Evolutionary conservation across 2,113 vertebrate species (phyloP).

Genomic region (Seriola aureovittata): DNA sequence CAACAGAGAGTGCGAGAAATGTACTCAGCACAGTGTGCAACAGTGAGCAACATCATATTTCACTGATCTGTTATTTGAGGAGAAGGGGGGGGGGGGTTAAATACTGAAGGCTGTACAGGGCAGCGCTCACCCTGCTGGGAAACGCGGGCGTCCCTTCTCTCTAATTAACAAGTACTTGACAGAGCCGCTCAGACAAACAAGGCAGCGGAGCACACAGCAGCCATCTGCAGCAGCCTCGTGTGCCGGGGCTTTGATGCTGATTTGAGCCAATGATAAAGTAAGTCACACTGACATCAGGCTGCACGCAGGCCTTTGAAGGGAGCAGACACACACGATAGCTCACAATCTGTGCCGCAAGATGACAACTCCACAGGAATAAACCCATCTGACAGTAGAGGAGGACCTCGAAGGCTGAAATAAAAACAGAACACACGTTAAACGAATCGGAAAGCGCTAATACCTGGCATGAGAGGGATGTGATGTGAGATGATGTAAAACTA

Average conservation of each 20-base stretch:
- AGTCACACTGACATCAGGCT: conserved; percentile 65
- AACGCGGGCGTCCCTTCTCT: conserved; percentile 29
- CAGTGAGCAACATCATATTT: conserved; percentile 34
- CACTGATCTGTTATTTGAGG: conserved; percentile 40
- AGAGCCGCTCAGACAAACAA: conserved; percentile 60
- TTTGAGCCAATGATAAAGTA: conserved; percentile 74
- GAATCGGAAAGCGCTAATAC: background rate
- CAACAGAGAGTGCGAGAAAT: conserved; percentile 4
- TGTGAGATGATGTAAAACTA: background rate
- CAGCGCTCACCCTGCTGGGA: conserved; percentile 51
- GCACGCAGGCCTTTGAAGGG: conserved; percentile 51
- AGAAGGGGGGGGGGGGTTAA: conserved; percentile 39
- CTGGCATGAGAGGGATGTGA: conserved; percentile 12
- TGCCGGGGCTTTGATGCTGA: conserved; percentile 69
- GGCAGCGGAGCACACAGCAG: conserved; percentile 53
- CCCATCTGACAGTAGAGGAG: conserved; percentile 32
- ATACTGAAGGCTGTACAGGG: conserved; percentile 22
- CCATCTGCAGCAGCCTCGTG: conserved; percentile 63
- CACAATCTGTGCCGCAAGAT: conserved; percentile 66
- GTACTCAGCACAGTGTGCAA: conserved; percentile 35
- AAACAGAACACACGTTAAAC: conserved; percentile 13
- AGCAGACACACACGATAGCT: conserved; percentile 42
- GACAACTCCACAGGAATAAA: conserved; percentile 48
- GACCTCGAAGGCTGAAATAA: conserved; percentile 17
- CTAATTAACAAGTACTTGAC: conserved; percentile 70